Evolutionary conservation across 2,888 invertebrate genomes (phyloP), one percentile per base, ranked within the genome.

Genomic region (Tinea trinotella): DNA sequence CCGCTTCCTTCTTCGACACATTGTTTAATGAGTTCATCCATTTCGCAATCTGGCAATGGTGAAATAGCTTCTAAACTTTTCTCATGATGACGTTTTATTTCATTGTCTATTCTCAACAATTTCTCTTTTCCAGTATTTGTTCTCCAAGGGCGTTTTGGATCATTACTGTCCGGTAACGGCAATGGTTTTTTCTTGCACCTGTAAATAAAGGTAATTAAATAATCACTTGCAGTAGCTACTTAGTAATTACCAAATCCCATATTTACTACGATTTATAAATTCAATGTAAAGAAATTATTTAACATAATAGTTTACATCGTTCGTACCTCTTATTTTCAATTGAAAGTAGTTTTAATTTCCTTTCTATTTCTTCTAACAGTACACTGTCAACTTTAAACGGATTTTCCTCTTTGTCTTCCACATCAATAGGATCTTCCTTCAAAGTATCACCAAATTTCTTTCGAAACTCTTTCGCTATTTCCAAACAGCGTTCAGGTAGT

Each of bases 121-220:
- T 70, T 78, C 57, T 84, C 84, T 59, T 72, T 79, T 54, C 61
- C 72, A 0, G 80, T 70, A 57, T 84, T 65, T 2, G 75, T 82
- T 3, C 83, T 72, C 84, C 84, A 83, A 0, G 81, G 81, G 35
- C 76, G 65, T 54, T 78, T 81, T 0, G 75, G 72, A 57, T 84
- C 52, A 19, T 3, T 13, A n/a, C 4, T 35, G 12, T 22, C 15
- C 35, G 18, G n/a, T 18, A 18, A 18, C n/a, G n/a, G n/a, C n/a
- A 18, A 3, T 36, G 35, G 13, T 35, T 35, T 10, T 36, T 52
- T 52, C 18, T 52, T 34, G 6, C 13, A 13, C 17, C 52, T 52
- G 52, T 15, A 52, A 52, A 15, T 10, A 17, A 12, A 44, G 22
- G n/a, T n/a, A n/a, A n/a, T n/a, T n/a, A n/a, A n/a, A n/a, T n/a